Percentiles rank a stretch among this genome's conserved stretches.
Conservation (phyloP, 2,797 vertebrate genomes). For the Microctenopoma lineatum region DNA sequence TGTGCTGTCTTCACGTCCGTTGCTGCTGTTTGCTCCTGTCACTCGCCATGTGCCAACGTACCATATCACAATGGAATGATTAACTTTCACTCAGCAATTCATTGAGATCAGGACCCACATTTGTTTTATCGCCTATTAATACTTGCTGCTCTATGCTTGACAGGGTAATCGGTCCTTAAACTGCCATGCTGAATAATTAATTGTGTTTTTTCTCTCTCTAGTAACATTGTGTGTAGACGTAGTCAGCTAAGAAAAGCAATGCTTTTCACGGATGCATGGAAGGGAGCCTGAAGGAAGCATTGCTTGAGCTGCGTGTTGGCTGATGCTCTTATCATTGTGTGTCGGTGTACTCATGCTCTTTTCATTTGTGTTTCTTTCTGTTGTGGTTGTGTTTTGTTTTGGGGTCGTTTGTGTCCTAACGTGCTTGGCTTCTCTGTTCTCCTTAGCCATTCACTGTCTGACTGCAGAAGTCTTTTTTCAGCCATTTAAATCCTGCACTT, state of each 20-base stretch:
- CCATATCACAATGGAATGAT: slow-evolving; percentile 42
- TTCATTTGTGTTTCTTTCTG: slow-evolving; percentile 53
- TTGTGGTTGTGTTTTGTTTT: slow-evolving; percentile 39
- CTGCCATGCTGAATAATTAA: slow-evolving; percentile 56
- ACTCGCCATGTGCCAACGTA: slow-evolving; percentile 36
- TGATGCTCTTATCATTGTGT: slow-evolving; percentile 68
- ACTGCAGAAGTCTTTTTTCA: slow-evolving; percentile 87
- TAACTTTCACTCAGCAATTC: slow-evolving; percentile 17
- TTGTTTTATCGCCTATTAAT: slow-evolving; percentile 37
- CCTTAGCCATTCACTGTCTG: slow-evolving; percentile 88
- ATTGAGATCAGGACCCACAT: slow-evolving; percentile 19
- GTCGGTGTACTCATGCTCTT: slow-evolving; percentile 59
- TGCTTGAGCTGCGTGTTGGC: slow-evolving; percentile 74
- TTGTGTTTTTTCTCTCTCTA: slow-evolving; percentile 48
- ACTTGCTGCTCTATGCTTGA: slow-evolving; percentile 43
- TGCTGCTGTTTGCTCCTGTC: slow-evolving; percentile 36
- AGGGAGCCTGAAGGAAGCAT: slow-evolving; percentile 55
- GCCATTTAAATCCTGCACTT: slow-evolving; percentile 86
- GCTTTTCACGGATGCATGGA: slow-evolving; percentile 40
- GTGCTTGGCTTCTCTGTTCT: slow-evolving; percentile 86
- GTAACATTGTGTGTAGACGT: slow-evolving; percentile 56
- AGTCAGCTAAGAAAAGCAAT: slow-evolving; percentile 72
- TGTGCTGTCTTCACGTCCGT: slow-evolving; percentile 1
- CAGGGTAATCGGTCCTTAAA: slow-evolving; percentile 38
- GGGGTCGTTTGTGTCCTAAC: slow-evolving; percentile 81